Percentiles rank a stretch among this genome's conserved stretches.
Conservation (phyloP, 2,113 vertebrate genomes). For the Suricata suricatta region DNA sequence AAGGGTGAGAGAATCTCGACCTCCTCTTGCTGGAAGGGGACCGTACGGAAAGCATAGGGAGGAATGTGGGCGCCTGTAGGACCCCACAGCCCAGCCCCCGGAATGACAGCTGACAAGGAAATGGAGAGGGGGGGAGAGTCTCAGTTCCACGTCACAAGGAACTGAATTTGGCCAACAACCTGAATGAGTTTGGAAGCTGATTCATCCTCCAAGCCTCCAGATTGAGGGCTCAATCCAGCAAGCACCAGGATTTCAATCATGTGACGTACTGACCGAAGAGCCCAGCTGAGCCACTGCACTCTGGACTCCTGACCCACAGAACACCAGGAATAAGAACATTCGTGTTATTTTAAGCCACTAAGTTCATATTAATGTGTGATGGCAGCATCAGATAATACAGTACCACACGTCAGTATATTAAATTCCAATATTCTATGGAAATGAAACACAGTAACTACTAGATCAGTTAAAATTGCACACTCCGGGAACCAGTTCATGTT, state of each 20-base stretch:
- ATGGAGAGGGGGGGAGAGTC: not conserved
- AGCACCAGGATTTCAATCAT: not conserved
- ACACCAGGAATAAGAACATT: not conserved
- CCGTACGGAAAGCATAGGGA: not conserved
- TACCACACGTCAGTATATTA: not conserved
- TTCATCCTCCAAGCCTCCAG: not conserved
- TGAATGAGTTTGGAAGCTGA: not conserved
- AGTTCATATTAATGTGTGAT: not conserved
- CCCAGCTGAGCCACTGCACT: not conserved
- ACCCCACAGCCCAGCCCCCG: not conserved
- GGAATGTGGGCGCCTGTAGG: not conserved
- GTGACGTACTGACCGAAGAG: not conserved
- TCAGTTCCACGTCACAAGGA: not conserved
- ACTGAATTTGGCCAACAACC: not conserved
- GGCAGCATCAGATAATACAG: not conserved
- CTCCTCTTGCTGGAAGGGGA: not conserved
- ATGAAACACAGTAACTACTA: constrained; percentile 1
- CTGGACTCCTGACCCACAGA: not conserved
- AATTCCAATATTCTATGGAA: not conserved
- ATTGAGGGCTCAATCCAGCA: not conserved
- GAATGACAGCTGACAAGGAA: not conserved
- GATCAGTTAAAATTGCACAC: not conserved
- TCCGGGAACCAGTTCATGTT: not conserved
- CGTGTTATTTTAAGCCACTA: not conserved
- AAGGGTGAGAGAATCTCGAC: not conserved